Percentiles rank a stretch among this genome's conserved stretches.
phyloP scores from a whole-genome alignment of 2,797 vertebrate species.

The Sylvilagus floridanus region DNA sequence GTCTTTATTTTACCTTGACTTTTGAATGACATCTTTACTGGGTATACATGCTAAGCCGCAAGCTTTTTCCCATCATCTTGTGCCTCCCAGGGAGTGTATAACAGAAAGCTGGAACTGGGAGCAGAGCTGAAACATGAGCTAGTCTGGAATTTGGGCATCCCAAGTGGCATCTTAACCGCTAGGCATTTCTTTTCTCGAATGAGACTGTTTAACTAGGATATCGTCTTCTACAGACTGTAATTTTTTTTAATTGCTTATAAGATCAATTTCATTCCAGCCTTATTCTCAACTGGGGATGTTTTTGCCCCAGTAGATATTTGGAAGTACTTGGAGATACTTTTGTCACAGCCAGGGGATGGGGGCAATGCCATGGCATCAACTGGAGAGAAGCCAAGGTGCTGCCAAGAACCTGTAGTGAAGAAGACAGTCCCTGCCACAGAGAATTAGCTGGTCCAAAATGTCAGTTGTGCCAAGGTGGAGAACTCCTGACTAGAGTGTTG shows the following conservation, averaged over 20 bases:
- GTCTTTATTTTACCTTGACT: no score
- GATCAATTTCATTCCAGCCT: not conserved
- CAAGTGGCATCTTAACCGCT: no score
- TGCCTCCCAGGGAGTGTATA: no score
- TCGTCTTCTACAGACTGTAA: not conserved
- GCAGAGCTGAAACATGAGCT: no score
- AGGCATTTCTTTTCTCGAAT: not conserved
- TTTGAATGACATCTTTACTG: no score
- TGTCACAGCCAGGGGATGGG: not conserved
- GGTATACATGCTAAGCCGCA: no score
- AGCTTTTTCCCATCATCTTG: no score
- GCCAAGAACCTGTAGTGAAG: not conserved
- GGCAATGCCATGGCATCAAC: not conserved
- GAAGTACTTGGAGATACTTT: constrained; percentile 8
- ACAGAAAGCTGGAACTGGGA: no score
- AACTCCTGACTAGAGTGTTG: not conserved
- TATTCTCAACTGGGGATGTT: not conserved
- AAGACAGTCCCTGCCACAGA: not conserved
- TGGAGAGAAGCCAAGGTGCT: not conserved
- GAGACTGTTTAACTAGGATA: not conserved
- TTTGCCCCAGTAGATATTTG: not conserved
- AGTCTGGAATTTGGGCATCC: no score
- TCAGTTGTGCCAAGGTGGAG: not conserved
- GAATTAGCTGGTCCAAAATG: not conserved
- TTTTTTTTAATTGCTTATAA: not conserved